These are phyloP conservation scores for Notothenia coriiceps DNA, from an alignment of 2,113 vertebrate species.

Conservation along the genomic window DNA sequence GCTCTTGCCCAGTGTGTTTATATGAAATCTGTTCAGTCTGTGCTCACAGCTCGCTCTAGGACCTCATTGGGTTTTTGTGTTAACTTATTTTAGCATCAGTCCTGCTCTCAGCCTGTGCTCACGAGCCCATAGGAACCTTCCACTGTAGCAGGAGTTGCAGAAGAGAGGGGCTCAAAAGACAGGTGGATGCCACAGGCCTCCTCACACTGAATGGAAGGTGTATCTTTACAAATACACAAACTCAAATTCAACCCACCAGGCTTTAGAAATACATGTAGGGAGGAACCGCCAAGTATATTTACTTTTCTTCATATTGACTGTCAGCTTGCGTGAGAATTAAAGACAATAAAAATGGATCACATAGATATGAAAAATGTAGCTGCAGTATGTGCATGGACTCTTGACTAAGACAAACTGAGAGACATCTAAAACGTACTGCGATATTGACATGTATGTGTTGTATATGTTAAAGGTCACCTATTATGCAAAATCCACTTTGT, in stretches of 20 bases:
- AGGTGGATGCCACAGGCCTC: not conserved
- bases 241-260: slow-evolving; percentile 2
- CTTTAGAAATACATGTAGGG: slow-evolving; percentile 4
- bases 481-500: no score
- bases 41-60: slow-evolving; percentile 47
- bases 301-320: slow-evolving; percentile 14
- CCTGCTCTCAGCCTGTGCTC: slow-evolving; percentile 2
- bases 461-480: not conserved
- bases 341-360: not conserved
- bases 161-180: not conserved
- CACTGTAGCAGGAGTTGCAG: slow-evolving; percentile 11
- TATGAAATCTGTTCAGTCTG: slow-evolving; percentile 46
- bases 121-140: slow-evolving; percentile 8
- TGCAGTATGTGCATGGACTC: not conserved
- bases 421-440: not conserved
- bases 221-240: slow-evolving; percentile 19
- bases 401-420: not conserved
- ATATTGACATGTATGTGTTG: not conserved
- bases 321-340: slow-evolving; percentile 5
- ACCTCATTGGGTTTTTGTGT: slow-evolving; percentile 29
- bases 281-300: slow-evolving; percentile 24
- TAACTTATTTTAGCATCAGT: slow-evolving; percentile 22
- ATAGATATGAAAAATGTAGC: not conserved
- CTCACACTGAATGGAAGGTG: slow-evolving; percentile 5
- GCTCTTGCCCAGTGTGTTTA: slow-evolving; percentile 28